A percentile compares a stretch with the other conserved stretches of the same genome.
Evolutionary conservation across 1,140 invertebrate genomes (phyloP).

Genomic region (Neodiprion virginianus): DNA sequence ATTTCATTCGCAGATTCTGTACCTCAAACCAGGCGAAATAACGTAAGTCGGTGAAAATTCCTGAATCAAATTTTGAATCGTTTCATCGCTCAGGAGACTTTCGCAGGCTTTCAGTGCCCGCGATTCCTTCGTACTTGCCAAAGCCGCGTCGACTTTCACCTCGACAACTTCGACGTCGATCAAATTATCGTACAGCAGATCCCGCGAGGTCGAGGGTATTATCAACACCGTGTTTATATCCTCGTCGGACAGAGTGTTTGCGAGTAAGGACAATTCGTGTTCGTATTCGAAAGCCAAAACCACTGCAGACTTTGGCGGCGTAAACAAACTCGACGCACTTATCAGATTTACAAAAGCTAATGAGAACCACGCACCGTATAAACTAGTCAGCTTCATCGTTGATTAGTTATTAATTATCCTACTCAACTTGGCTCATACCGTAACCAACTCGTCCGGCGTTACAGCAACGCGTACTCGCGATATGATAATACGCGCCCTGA

Average conservation of each 20-base stretch:
- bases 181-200: slow-evolving; percentile 47
- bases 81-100: slow-evolving; percentile 39
- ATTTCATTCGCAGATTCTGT: background rate
- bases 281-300: slow-evolving; percentile 53
- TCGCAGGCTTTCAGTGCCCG: slow-evolving; percentile 47
- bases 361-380: background rate
- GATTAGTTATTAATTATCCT: no score
- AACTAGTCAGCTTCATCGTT: no score
- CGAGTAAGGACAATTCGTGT: slow-evolving; percentile 54
- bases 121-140: slow-evolving; percentile 22
- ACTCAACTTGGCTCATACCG: no score
- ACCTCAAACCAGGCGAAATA: slow-evolving; percentile 55
- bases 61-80: slow-evolving; percentile 39
- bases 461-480: no score
- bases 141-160: slow-evolving; percentile 34
- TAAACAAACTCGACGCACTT: slow-evolving; percentile 37
- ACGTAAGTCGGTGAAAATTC: slow-evolving; percentile 50
- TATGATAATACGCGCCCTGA: no score
- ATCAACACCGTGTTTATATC: slow-evolving; percentile 50
- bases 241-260: slow-evolving; percentile 53
- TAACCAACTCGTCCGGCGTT: no score
- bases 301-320: slow-evolving; percentile 48
- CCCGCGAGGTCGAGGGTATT: slow-evolving; percentile 31
- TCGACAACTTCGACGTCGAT: slow-evolving; percentile 47
- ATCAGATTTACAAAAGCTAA: slow-evolving; percentile 7